Base-by-base conservation (phyloP, 2,113 vertebrate genomes). In the Nicator chloris region DNA sequence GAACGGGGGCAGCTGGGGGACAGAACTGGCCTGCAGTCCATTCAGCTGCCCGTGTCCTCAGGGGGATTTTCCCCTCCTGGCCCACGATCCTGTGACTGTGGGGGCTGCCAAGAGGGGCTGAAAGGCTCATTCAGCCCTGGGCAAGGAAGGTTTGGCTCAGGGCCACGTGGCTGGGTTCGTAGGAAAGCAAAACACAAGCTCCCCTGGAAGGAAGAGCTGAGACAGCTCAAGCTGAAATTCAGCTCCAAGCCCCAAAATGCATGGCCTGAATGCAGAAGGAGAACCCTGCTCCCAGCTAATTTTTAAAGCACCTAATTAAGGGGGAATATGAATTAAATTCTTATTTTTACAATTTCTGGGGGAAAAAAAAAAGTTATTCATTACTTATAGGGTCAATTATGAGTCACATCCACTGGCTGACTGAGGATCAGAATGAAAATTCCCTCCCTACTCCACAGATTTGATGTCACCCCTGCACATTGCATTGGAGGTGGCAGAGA, bases 81-180 rank as follows among this genome's bases (percentile, higher is more conserved):
- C 72, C 65, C 78, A 37, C 0, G 9, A n/a, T n/a, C 79, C 70
- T 79, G 82, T 49, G 72, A 7, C 57, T 44, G 49, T 47, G 90
- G 77, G 91, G 75, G 66, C 2, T 1, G 61, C 96, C 95, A 94
- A 44, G 50, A 72, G 57, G 1, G 19, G 8, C 82, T 96, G 92
- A 94, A 96, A 95, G 90, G 90, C 65, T 76, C 87, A n/a, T 90
- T 89, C 92, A 97, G 69, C 44, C 90, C 65, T 53, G 6, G 64
- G 86, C 78, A 80, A 86, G 61, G 77, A 51, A 68, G 69, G 11
- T 15, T 70, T 91, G 93, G 94, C 89, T 37, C 40, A 4, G 49
- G 69, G 73, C 92, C 94, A 78, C 8, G 0, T 18, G 83, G 81
- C 81, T 76, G 83, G 7, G 40, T n/a, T 33, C 33, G 44, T 26